These are phyloP conservation scores for Lymantria dispar DNA, from an alignment of 2,888 invertebrate species.

Conservation along the genomic window DNA sequence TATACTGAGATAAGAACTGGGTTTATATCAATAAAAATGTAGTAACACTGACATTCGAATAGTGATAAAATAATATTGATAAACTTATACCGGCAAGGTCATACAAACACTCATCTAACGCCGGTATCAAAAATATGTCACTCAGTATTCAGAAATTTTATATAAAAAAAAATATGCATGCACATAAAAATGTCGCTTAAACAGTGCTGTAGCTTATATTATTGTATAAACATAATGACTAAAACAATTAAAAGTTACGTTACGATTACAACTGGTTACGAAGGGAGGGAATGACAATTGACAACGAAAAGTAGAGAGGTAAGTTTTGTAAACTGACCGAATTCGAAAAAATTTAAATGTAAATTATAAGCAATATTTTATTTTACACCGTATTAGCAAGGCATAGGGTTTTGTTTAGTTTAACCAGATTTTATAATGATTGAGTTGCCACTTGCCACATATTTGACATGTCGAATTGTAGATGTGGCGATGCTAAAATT, in stretches of 20 bases:
- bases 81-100: conserved; percentile 48
- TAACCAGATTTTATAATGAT: background rate
- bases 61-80: conserved; percentile 45
- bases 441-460: no score
- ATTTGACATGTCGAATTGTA: no score
- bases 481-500: no score
- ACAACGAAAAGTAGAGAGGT: background rate
- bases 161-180: no score
- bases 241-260: no score
- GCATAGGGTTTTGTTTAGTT: background rate
- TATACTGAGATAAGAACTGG: conserved; percentile 26
- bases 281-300: background rate
- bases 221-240: no score
- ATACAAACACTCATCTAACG: conserved; percentile 14
- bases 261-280: background rate
- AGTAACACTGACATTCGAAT: conserved; percentile 38
- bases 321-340: background rate
- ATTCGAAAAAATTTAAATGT: background rate
- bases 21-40: conserved; percentile 27
- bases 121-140: background rate
- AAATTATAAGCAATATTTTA: background rate
- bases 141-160: background rate
- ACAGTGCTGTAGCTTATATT: no score
- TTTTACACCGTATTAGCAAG: background rate
- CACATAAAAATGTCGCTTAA: no score